phyloP scores from a whole-genome alignment of 2,888 invertebrate species.

The Bugula neritina region DNA sequence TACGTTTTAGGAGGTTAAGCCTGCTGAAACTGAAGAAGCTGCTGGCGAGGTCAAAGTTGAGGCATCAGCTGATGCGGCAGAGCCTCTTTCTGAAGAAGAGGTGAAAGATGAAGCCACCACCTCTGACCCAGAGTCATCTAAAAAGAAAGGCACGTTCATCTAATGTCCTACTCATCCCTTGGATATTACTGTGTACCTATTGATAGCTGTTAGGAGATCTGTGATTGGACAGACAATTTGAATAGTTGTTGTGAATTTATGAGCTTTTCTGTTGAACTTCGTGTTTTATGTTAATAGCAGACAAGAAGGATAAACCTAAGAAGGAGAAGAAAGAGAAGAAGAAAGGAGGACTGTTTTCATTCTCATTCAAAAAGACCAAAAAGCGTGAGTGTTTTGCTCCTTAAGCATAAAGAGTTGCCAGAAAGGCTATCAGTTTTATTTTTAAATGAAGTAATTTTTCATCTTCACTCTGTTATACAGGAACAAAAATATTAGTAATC shows the following conservation, averaged over 20 bases:
- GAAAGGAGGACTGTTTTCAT: conserved; percentile 23
- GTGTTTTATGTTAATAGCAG: too few relatives aligned
- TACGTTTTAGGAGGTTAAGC: not conserved
- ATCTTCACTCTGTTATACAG: too few relatives aligned
- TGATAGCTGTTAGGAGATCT: too few relatives aligned
- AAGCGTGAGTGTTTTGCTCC: not conserved
- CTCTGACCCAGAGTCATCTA: conserved; percentile 7
- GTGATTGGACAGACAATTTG: too few relatives aligned
- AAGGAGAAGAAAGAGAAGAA: conserved; percentile 24
- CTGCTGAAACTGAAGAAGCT: not conserved
- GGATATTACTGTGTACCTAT: too few relatives aligned
- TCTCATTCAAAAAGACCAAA: conserved; percentile 16
- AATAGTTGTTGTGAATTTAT: not conserved
- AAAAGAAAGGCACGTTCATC: not conserved
- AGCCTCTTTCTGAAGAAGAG: not conserved
- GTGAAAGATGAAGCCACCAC: conserved; percentile 15
- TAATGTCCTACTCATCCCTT: too few relatives aligned
- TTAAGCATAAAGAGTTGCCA: not conserved
- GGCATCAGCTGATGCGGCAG: not conserved
- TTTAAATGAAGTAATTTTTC: too few relatives aligned
- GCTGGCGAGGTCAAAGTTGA: too few relatives aligned
- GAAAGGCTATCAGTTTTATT: not conserved
- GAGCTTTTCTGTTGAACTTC: too few relatives aligned
- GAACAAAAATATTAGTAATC: too few relatives aligned
- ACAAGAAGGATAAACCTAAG: conserved; percentile 22